These are phyloP conservation scores for Anticlea derivata DNA, from an alignment of 2,888 invertebrate genomes.

Conservation along the genomic window DNA sequence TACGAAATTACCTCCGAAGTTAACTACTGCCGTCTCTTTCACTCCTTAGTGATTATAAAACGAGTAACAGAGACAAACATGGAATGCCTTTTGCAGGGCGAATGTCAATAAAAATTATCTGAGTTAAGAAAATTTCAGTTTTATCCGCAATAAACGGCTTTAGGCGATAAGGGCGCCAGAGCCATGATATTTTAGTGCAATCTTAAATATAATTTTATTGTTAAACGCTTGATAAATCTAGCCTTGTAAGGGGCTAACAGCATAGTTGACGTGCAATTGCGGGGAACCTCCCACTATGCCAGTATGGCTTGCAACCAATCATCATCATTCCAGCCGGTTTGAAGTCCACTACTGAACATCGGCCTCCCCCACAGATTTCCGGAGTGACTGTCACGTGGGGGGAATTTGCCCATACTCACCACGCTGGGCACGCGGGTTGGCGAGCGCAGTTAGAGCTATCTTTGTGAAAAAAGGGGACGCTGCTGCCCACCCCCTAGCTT, in stretches of 20 bases:
- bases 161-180: conserved; percentile 21
- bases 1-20: conserved; percentile 12
- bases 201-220: conserved; percentile 27
- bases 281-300: too few relatives aligned
- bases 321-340: too few relatives aligned
- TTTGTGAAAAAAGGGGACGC: too few relatives aligned
- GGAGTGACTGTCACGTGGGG: too few relatives aligned
- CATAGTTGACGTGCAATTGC: too few relatives aligned
- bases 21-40: conserved; percentile 24
- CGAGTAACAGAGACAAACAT: conserved; percentile 15
- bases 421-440: too few relatives aligned
- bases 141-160: conserved; percentile 26
- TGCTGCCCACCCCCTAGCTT: too few relatives aligned
- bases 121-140: conserved; percentile 29
- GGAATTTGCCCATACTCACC: too few relatives aligned
- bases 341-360: too few relatives aligned
- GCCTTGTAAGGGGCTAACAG: neutral
- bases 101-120: conserved; percentile 31
- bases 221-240: conserved; percentile 1
- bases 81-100: neutral
- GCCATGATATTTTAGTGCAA: conserved; percentile 20
- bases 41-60: neutral
- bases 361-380: too few relatives aligned
- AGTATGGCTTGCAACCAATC: too few relatives aligned
- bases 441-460: too few relatives aligned